Evolutionary conservation across 2,888 invertebrate genomes (phyloP), one percentile per base, ranked within the genome.

Genomic region (Coronaproctus castanopsis): DNA sequence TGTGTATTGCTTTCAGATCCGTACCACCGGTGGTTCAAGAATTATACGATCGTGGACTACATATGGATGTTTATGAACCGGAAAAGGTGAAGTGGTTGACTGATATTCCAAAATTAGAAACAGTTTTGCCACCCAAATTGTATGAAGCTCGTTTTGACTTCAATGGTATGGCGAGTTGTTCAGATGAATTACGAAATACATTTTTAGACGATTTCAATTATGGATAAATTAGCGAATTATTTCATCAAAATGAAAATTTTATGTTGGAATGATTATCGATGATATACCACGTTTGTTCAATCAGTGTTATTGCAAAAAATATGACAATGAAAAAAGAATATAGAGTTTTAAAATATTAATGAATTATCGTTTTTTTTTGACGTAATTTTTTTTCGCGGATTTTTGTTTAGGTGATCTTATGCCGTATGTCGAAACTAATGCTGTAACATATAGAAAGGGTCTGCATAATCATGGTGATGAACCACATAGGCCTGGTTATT

Each of bases 381-480:
- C n/a, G n/a, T n/a, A n/a, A n/a, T n/a, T n/a, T n/a, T n/a, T n/a
- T n/a, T n/a, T n/a, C n/a, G n/a, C n/a, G n/a, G n/a, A n/a, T n/a
- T 54, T 58, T 48, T 48, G 24, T 54, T 21, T 52, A 74, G 75
- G 88, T 2, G 78, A 83, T 66, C 72, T 90, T 0, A 69, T 88
- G 57, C 86, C 88, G 0, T 88, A 81, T 66, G 75, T 77, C 51
- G 75, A 79, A 53, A 80, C 81, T 54, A 78, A 81, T 66, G 73
- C 78, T 22, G 76, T 78, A 60, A 76, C 75, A 55, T 62, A 66
- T n/a, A 78, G 78, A 63, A 70, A 79, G 23, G 83, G 81, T 51
- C 75, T 96, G 19, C 91, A 90, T 71, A 87, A 95, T 71, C 96
- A 96, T 72, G 93, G 93, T 0, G 86, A 89, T 64, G 95, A 96